Base-by-base conservation (phyloP, 1,140 invertebrate genomes). In the Hylaeus anthracinus region DNA sequence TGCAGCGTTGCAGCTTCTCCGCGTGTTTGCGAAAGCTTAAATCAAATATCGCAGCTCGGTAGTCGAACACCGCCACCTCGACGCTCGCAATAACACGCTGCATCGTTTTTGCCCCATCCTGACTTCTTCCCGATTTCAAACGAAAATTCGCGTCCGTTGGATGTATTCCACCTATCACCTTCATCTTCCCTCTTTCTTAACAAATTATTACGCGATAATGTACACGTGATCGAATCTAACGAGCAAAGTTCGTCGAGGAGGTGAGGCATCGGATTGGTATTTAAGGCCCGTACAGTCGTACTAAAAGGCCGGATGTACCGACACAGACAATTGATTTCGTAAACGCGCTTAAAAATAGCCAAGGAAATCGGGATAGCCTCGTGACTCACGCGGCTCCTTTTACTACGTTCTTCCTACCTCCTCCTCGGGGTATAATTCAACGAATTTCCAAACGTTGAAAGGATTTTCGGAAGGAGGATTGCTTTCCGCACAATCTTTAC, bases 251-350 rank as follows among this genome's bases (percentile, higher is more conserved):
- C 43, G 67, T 69, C 37, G 63, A 5, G 41, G 4, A 73, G 72
- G 60, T 39, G 81, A 80, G 61, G 64, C 72, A 77, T 71, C 45
- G 73, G 55, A 77, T 71, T 41, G 73, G 55, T 41, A 74, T 79
- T 86, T 83, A 86, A 86, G 70, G 26, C 45, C 60, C 56, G 53
- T 61, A 69, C 55, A 26, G 26, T 12, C 53, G n/a, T 41, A 45
- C 66, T 77, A 43, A 61, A 79, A 79, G 10, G 58, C 77, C 86
- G 86, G 86, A 87, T 86, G 79, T 72, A 61, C 45, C 85, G 86
- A 87, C 79, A 87, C 85, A 82, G 72, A 74, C 86, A 79, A 87
- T 82, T 87, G 79, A 87, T 86, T 86, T 87, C 72, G 79, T 84
- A 86, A 86, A 86, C 82, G 79, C 64, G 72, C 63, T 81, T 81